Base-by-base conservation (phyloP, 1,140 invertebrate species). In the Penaeus chinensis region DNA sequence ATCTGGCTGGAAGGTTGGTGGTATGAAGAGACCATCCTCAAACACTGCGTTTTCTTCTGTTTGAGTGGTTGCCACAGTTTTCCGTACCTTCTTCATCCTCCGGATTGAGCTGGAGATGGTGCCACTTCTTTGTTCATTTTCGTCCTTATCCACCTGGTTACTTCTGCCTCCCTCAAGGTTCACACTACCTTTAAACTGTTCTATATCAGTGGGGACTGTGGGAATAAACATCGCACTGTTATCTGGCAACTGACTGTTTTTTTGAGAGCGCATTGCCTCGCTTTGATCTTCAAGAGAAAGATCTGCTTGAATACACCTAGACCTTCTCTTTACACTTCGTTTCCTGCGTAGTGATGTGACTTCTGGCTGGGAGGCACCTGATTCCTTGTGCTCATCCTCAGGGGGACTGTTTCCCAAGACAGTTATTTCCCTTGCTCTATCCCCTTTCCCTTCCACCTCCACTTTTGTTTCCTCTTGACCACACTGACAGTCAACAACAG, bases 11-110 rank as follows among this genome's bases (percentile, higher is more conserved):
- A 42, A 20, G 18, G 77, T 74, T 20, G 47, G 61, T 32, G 65
- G 69, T 3, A 24, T 19, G 19, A 62, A 27, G 13, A 27, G n/a
- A 2, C 8, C 27, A n/a, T 63, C 24, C 4, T 10, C 0, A 7
- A 18, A 22, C 27, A 24, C 3, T 19, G n/a, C 47, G 18, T 24
- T 27, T 61, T 87, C 86, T 0, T 87, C 86, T 47, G 86, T 87
- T 61, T 87, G 86, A 7, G 86, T 87, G 24, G 79, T 82, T 61
- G 62, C 81, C 7, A 69, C 63, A 37, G 86, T 42, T 62, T 87
- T 87, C 66, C 80, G 74, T 22, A 87, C 86, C 71, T 87, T 87
- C 69, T 77, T 87, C 66, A 82, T 77, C 5, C 86, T 80, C 11
- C 86, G 47, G 10, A 87, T 47, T 16, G 86, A 87, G 42, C 86